These are phyloP conservation scores for Rhinoptilus africanus DNA, from an alignment of 2,113 vertebrate genomes.

Conservation along the genomic window DNA sequence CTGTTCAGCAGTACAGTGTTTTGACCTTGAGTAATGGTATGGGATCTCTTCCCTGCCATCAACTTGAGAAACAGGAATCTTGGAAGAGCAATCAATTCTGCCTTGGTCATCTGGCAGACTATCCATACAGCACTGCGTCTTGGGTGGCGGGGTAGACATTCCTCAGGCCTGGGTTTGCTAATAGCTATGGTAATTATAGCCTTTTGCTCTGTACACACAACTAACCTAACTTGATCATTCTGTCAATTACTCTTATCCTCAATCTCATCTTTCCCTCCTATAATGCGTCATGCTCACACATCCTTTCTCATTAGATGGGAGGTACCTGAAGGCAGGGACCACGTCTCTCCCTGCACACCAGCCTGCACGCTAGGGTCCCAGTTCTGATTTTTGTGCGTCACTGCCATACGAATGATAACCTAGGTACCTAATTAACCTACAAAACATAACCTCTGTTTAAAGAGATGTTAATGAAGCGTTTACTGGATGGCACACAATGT, in stretches of 20 bases:
- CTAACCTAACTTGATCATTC: neutral
- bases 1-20: neutral
- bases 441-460: neutral
- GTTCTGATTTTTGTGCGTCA: neutral
- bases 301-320: neutral
- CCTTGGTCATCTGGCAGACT: neutral
- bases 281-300: neutral
- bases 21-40: accelerated
- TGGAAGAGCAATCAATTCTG: neutral
- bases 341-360: accelerated
- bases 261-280: neutral
- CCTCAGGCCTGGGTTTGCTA: neutral
- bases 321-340: neutral
- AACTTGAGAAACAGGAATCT: neutral
- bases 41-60: neutral
- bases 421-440: neutral
- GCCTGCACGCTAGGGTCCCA: neutral
- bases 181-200: neutral
- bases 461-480: neutral
- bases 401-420: neutral
- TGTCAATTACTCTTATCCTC: neutral
- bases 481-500: neutral
- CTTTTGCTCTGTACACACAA: neutral
- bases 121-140: accelerated
- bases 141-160: neutral